Evolutionary conservation across 2,888 invertebrate species (phyloP), one percentile per base, ranked within the genome.

Genomic region (Oscheius myriophilus): DNA sequence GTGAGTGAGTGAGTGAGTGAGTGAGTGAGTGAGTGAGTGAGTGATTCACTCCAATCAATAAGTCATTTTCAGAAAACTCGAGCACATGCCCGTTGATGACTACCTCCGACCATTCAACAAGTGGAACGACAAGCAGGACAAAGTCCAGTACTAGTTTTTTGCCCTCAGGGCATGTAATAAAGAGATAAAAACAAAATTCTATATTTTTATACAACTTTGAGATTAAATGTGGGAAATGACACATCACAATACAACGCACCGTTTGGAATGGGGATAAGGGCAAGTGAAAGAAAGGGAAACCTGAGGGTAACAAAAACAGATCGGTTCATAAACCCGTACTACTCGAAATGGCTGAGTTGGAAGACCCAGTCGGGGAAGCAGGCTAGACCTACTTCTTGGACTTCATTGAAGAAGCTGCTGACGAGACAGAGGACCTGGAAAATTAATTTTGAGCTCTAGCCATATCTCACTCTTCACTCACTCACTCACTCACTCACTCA

Each of bases 101-200:
- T 73, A 73, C 39, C 71, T 75, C 18, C 63, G 71, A 14, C 83
- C 83, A 21, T 83, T 83, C 73, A 69, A 76, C 43, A 68, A 78
- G 71, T 83, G 83, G 83, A 71, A 76, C 41, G 72, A 72, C 53
- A 80, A 76, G 46, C 67, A 70, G 14, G 74, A 82, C 65, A 81
- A 81, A 59, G 73, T 63, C 14, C 72, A 69, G 1, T 82, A 82
- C 62, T 81, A 63, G 61, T 51, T 62, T 16, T 42, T 42, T 6
- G 33, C 9, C 33, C 33, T 6, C 3, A 33, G 33, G 33, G 9
- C 33, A 6, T 9, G 33, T 33, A 33, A 33, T 33, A 33, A 33
- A 33, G 33, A 33, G n/a, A n/a, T n/a, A n/a, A n/a, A 3, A 33
- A 33, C 33, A 33, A 33, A n/a, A n/a, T n/a, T n/a, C n/a, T 33